Conservation (phyloP, 2,113 vertebrate genomes). For the Labrus mixtus region DNA sequence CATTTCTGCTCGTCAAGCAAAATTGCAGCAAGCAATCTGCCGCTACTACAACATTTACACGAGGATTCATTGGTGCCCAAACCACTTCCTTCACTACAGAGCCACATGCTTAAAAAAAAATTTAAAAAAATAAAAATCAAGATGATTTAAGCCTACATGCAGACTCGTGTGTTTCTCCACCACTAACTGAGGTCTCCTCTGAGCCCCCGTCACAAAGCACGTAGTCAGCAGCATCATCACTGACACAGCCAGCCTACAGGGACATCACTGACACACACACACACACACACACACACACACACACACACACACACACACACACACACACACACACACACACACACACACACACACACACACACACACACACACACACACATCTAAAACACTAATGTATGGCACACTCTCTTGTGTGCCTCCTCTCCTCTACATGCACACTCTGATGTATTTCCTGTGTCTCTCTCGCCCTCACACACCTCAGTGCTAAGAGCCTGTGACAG, state of each 20-base stretch:
- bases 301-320: constrained; percentile 22
- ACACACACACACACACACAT: constrained; percentile 9
- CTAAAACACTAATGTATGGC: constrained; percentile 28
- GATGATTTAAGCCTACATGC: constrained; percentile 31
- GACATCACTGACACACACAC: constrained; percentile 35
- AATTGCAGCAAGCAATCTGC: constrained; percentile 26
- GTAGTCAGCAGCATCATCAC: constrained; percentile 69
- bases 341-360: constrained; percentile 7
- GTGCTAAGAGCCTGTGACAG: constrained; percentile 58
- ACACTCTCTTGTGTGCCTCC: constrained; percentile 12
- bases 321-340: constrained; percentile 32
- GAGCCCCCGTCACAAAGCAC: constrained; percentile 62
- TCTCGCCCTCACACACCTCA: constrained; percentile 52
- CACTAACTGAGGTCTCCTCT: constrained; percentile 42
- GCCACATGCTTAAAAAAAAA: background rate
- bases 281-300: constrained; percentile 2
- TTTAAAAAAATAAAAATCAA: constrained; percentile 8
- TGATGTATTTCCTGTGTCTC: constrained; percentile 28
- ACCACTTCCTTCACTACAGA: constrained; percentile 16
- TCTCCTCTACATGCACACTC: constrained; percentile 29
- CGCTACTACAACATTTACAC: constrained; percentile 40
- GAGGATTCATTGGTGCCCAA: background rate
- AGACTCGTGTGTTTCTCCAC: constrained; percentile 49
- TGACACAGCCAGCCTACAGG: constrained; percentile 43
- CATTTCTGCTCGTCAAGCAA: constrained; percentile 3